Conservation (phyloP, 2,888 invertebrate genomes). For the Lithophane socia region DNA sequence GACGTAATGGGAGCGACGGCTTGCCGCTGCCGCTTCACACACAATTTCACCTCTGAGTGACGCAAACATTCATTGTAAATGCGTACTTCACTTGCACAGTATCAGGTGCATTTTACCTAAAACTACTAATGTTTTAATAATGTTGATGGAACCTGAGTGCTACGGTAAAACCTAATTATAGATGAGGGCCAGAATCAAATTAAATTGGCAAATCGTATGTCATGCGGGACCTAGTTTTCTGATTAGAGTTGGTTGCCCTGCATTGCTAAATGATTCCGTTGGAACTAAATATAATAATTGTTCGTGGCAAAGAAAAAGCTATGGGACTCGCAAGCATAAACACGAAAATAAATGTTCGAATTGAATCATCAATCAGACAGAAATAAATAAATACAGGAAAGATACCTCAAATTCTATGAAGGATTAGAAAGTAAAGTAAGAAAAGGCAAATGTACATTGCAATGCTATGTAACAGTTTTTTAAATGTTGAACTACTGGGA, state of each 20-base stretch:
- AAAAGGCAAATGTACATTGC: conserved; percentile 15
- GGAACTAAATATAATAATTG: not conserved
- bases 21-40: conserved; percentile 90
- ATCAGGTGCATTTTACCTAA: conserved; percentile 81
- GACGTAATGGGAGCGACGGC: conserved; percentile 90
- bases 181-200: not conserved
- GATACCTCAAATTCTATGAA: conserved; percentile 11
- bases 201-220: not conserved
- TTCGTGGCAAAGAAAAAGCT: not conserved
- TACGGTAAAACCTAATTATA: not conserved
- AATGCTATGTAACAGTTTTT: not conserved
- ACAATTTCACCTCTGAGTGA: conserved; percentile 91
- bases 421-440: conserved; percentile 40
- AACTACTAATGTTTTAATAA: conserved; percentile 39
- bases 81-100: conserved; percentile 79
- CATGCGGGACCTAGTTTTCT: not conserved
- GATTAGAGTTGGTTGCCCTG: not conserved
- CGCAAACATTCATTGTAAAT: conserved; percentile 88
- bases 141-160: not conserved
- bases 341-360: not conserved
- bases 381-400: conserved; percentile 16
- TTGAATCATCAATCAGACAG: conserved; percentile 28
- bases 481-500: not conserved
- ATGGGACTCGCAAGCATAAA: not conserved
- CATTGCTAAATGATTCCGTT: not conserved